Evolutionary conservation across 1,140 invertebrate species (phyloP).

Genomic region (Drosophila jambulina): DNA sequence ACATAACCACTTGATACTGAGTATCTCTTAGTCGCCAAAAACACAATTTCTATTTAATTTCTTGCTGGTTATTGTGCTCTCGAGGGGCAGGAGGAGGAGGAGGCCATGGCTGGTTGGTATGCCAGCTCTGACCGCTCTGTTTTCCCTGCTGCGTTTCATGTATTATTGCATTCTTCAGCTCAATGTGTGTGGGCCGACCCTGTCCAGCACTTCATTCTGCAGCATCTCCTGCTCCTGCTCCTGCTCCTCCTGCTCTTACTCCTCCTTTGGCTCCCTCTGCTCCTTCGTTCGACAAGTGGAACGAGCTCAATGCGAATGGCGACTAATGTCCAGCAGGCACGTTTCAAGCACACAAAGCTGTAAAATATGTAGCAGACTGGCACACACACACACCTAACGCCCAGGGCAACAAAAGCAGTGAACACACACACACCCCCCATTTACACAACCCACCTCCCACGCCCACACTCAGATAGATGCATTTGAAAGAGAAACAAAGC

Average conservation of each 20-base stretch:
- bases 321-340: slow-evolving; percentile 76
- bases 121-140: slow-evolving; percentile 35
- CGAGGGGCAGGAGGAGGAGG: slow-evolving; percentile 4
- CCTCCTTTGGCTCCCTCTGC: neutral
- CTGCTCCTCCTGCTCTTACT: too few species aligned
- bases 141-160: slow-evolving; percentile 53
- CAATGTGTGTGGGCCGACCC: slow-evolving; percentile 57
- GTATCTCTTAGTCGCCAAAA: slow-evolving; percentile 23
- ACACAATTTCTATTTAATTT: slow-evolving; percentile 9
- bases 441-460: neutral
- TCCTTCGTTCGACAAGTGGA: slow-evolving; percentile 39
- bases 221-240: neutral
- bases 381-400: slow-evolving; percentile 5
- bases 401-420: slow-evolving; percentile 27
- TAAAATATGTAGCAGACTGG: slow-evolving; percentile 62
- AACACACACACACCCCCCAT: slow-evolving; percentile 6
- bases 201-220: slow-evolving; percentile 7
- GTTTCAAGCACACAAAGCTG: slow-evolving; percentile 71
- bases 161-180: slow-evolving; percentile 76
- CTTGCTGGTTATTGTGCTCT: slow-evolving; percentile 26
- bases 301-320: slow-evolving; percentile 51
- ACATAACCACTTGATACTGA: slow-evolving; percentile 5
- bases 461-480: slow-evolving; percentile 23
- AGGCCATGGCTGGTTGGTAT: neutral
- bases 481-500: slow-evolving; percentile 42